A percentile compares a stretch with the other conserved stretches of the same genome.
phyloP scores from a whole-genome alignment of 2,888 invertebrate genomes.

The Calliopum simillimum region DNA sequence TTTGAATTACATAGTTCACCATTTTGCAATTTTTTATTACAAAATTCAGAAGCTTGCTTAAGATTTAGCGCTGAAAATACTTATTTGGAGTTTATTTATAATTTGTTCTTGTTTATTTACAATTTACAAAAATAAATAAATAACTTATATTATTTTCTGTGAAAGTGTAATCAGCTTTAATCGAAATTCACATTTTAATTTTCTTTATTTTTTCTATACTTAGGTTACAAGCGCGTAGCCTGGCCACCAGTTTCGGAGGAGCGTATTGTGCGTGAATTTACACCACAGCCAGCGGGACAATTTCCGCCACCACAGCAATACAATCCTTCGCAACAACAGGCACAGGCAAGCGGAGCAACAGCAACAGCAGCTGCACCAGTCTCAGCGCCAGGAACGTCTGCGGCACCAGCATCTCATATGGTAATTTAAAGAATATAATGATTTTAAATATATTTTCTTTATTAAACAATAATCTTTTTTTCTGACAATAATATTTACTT shows the following conservation, averaged over 20 bases:
- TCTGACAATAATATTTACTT: slow-evolving; percentile 24
- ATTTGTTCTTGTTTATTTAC: too few relatives aligned
- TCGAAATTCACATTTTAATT: not conserved
- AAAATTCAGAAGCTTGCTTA: too few relatives aligned
- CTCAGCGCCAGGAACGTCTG: slow-evolving; percentile 39
- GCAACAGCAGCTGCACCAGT: slow-evolving; percentile 40
- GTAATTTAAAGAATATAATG: slow-evolving; percentile 49
- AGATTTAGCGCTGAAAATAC: too few relatives aligned
- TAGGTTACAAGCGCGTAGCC: slow-evolving; percentile 86
- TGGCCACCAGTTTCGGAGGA: slow-evolving; percentile 84
- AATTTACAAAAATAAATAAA: too few relatives aligned
- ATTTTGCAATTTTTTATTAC: too few relatives aligned
- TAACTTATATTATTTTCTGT: too few relatives aligned
- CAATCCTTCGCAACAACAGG: slow-evolving; percentile 44
- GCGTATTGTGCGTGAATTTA: slow-evolving; percentile 72
- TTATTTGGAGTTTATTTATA: too few relatives aligned
- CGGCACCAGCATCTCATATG: slow-evolving; percentile 51
- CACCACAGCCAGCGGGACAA: slow-evolving; percentile 62
- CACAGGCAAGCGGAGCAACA: slow-evolving; percentile 36
- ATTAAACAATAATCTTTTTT: slow-evolving; percentile 21
- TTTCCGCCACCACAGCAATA: slow-evolving; percentile 55
- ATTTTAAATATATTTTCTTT: too few relatives aligned
- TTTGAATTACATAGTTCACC: too few relatives aligned
- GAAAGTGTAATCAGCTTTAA: too few relatives aligned
- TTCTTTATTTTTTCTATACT: not conserved